Conservation (phyloP, 2,888 invertebrate genomes). For the Theretra japonica region DNA sequence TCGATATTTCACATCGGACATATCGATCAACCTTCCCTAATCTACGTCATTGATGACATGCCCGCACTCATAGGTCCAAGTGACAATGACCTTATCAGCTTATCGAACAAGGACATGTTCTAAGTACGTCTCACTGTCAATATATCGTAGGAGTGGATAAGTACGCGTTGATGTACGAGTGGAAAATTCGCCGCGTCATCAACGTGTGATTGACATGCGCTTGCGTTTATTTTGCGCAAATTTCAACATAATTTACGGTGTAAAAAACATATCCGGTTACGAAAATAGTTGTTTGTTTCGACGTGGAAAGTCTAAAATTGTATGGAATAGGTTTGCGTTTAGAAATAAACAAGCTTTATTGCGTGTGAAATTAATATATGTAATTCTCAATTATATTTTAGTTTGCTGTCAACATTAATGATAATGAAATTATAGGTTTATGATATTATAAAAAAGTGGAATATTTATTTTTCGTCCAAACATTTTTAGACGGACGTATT, state of each 20-base stretch:
- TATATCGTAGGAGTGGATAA: background rate
- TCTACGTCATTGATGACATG: conserved; percentile 38
- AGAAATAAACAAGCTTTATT: too few species aligned
- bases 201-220: background rate
- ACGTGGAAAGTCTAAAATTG: too few species aligned
- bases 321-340: too few species aligned
- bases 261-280: too few species aligned
- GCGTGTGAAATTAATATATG: too few species aligned
- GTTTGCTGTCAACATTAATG: too few species aligned
- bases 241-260: background rate
- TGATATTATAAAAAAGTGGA: too few species aligned
- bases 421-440: too few species aligned
- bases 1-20: background rate
- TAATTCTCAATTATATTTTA: too few species aligned
- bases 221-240: background rate
- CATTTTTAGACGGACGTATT: too few species aligned
- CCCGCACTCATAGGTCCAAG: conserved; percentile 36
- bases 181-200: background rate
- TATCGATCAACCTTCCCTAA: background rate
- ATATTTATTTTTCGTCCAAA: too few species aligned
- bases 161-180: background rate
- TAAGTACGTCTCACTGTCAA: background rate
- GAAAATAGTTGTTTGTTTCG: too few species aligned
- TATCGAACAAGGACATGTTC: conserved; percentile 33
- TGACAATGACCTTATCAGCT: conserved; percentile 41